Base-by-base conservation (phyloP, 2,113 vertebrate genomes). In the Burhinus oedicnemus region DNA sequence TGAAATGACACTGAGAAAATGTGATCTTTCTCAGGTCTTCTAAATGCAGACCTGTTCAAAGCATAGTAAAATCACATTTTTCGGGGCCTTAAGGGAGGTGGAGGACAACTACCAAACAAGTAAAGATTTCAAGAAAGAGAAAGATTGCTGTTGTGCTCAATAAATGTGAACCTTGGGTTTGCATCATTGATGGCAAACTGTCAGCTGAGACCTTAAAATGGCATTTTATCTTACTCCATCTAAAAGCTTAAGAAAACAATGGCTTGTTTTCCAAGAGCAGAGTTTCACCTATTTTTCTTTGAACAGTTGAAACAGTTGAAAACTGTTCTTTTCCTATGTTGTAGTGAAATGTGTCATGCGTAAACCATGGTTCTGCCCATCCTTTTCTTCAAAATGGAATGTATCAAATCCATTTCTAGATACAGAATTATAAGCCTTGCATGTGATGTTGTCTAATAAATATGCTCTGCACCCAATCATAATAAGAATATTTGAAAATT, bases 1-100 rank as follows among this genome's bases (percentile, higher is more conserved):
- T 87, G 69, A 90, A 83, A 54, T 60, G 74, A 62, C 70, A 57
- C 30, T 84, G 79, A 86, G 42, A 47, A 88, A 83, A 92, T 26
- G 27, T n/a, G 69, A 29, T 91, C 47, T 82, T 68, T 89, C 47
- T 89, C 47, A 85, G 52, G 52, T 71, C 69, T 90, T 83, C n/a
- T 42, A 29, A 71, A 76, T 54, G 54, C 61, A 88, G 77, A 70
- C 36, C 20, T 75, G 25, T 93, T 81, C 69, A 91, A 85, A 92
- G 61, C 40, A 34, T n/a, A 89, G 51, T 30, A 74, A 87, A 36
- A 47, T 77, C 64, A 54, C 9, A 0, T 70, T 47, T 83, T 88
- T 68, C 54, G 74, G 16, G 36, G 26, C 18, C 49, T 85, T 77
- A 87, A 85, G 45, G 54, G 81, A 76, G n/a, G 36, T 49, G 32